Base-by-base conservation (phyloP, 2,113 vertebrate species). In the Daphoenositta chrysoptera region DNA sequence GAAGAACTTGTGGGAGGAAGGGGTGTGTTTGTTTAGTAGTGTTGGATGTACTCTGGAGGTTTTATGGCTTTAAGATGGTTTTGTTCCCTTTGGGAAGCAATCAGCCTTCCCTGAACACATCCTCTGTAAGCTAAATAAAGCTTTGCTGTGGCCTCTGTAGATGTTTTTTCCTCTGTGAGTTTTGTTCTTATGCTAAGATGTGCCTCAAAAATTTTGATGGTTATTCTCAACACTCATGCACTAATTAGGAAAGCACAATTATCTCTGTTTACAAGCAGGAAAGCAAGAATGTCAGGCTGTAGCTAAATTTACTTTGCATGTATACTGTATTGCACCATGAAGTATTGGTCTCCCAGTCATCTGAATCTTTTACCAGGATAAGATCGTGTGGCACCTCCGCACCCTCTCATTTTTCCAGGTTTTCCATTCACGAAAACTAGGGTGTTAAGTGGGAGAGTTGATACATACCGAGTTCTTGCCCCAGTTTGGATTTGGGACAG, bases 341-440 rank as follows among this genome's bases (percentile, higher is more conserved):
- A 84, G n/a, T 60, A 40, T 60, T 82, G 51, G 47, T 73, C 45
- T 92, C 50, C 11, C 51, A 47, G 40, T 73, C n/a, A 47, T 47
- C 68, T 50, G 8, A 9, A 42, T 35, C 58, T 83, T 95, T 83
- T 77, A 72, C 11, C 35, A 72, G 75, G 58, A 26, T 83, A 60
- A 90, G 53, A 75, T 78, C 53, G 35, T n/a, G 30, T 83, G 42
- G 56, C n/a, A 78, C 10, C 33, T 89, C 60, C 1, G 0, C 76
- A 70, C n/a, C 30, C 11, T 83, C 60, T 75, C 30, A n/a, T 90
- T 86, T 94, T 89, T 54, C 51, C 51, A 81, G 47, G 27, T 90
- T 94, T 93, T 84, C 64, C 72, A 60, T 90, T 94, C 83, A 89
- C 56, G 76, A 89, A 73, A 94, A 81, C 60, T 66, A 75, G 91